Evolutionary conservation across 2,888 invertebrate species (phyloP).

Genomic region (Macropis europaea): DNA sequence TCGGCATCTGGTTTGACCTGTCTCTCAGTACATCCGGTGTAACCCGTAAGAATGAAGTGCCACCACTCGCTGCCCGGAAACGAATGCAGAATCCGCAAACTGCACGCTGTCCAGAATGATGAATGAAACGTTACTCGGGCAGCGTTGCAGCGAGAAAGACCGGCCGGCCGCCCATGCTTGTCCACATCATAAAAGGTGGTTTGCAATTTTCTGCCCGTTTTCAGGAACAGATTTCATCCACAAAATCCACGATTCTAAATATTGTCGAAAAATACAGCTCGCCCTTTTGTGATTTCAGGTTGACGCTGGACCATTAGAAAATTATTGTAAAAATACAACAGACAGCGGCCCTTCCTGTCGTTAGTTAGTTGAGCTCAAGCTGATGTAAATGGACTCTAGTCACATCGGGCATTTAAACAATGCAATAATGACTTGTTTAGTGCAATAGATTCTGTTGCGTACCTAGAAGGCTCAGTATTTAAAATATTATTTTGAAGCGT

Average conservation of each 20-base stretch:
- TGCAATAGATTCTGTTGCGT: too few species aligned
- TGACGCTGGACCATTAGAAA: too few species aligned
- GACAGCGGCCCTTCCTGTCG: too few species aligned
- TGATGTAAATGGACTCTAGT: too few species aligned
- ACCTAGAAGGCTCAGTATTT: too few species aligned
- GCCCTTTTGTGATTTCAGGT: too few species aligned
- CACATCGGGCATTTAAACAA: too few species aligned
- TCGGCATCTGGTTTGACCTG: conserved; percentile 46
- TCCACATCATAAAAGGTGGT: conserved; percentile 9
- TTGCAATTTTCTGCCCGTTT: conserved; percentile 26
- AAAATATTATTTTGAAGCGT: too few species aligned
- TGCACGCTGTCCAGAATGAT: conserved; percentile 47
- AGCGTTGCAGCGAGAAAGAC: conserved; percentile 1
- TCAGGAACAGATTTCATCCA: not conserved
- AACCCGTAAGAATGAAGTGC: conserved; percentile 52
- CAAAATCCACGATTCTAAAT: not conserved
- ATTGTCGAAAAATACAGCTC: too few species aligned
- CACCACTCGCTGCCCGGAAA: conserved; percentile 37
- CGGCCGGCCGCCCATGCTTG: conserved; percentile 1
- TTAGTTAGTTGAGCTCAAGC: too few species aligned
- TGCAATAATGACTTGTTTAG: too few species aligned
- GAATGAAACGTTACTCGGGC: conserved; percentile 51
- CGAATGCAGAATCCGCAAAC: conserved; percentile 56
- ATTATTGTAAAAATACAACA: not conserved
- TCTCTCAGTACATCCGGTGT: conserved; percentile 37